Conservation (phyloP, 1,140 invertebrate species). For the Rhopalosiphum maidis region DNA sequence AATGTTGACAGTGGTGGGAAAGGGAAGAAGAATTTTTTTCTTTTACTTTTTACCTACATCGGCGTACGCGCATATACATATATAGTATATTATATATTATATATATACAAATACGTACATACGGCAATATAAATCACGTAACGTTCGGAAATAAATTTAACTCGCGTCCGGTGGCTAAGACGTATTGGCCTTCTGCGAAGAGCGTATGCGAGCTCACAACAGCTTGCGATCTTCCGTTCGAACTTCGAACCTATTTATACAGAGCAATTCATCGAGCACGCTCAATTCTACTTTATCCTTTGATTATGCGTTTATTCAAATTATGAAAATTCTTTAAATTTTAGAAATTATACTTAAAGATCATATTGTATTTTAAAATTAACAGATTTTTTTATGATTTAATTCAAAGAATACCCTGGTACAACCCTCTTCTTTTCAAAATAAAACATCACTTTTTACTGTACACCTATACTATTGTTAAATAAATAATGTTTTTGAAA, state of each 20-base stretch:
- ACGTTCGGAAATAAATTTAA: slow-evolving; percentile 45
- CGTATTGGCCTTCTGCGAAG: slow-evolving; percentile 8
- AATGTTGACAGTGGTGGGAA: not conserved
- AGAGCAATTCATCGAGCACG: not conserved
- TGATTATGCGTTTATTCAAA: not conserved
- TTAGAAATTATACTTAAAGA: not conserved
- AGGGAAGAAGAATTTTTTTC: slow-evolving; percentile 5
- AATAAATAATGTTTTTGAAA: not conserved
- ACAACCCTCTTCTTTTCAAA: not conserved
- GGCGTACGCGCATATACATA: too few species aligned
- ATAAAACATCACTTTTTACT: not conserved
- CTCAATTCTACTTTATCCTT: not conserved
- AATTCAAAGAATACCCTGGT: not conserved
- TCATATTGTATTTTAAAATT: not conserved
- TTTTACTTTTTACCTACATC: too few species aligned
- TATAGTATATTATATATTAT: too few species aligned
- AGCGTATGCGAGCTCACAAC: not conserved
- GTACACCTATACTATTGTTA: not conserved
- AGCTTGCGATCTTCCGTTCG: not conserved
- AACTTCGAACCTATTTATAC: not conserved
- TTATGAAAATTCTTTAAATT: not conserved
- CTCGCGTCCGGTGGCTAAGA: slow-evolving; percentile 39
- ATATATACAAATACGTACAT: not conserved
- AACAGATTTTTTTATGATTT: not conserved
- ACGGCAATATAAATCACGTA: slow-evolving; percentile 22